Evolutionary conservation across 2,113 vertebrate genomes (phyloP).

Genomic region (Anoplopoma fimbria): DNA sequence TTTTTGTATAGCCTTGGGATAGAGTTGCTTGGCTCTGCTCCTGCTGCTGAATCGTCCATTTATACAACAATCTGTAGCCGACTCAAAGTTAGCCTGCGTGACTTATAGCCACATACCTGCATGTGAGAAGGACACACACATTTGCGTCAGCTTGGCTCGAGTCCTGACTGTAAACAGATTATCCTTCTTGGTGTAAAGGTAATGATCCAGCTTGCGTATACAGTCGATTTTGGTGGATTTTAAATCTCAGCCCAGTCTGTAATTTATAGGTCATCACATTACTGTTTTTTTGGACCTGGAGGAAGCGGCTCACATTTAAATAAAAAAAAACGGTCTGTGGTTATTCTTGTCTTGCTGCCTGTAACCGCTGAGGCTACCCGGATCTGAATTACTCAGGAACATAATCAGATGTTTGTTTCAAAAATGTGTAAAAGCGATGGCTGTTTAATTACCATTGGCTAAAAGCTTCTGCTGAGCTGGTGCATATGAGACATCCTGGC

Average conservation of each 20-base stretch:
- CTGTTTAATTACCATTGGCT: constrained; percentile 68
- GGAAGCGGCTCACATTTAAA: constrained; percentile 51
- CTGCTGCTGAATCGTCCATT: constrained; percentile 48
- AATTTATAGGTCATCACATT: constrained; percentile 46
- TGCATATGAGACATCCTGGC: constrained; percentile 36
- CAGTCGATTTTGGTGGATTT: constrained; percentile 31
- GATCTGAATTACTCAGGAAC: constrained; percentile 60
- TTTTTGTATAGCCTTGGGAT: constrained; percentile 53
- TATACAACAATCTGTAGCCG: constrained; percentile 39
- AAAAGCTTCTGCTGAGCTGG: constrained; percentile 54
- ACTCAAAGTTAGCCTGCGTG: constrained; percentile 28
- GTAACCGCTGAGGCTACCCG: constrained; percentile 57
- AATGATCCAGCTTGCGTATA: constrained; percentile 47
- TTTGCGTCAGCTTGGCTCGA: constrained; percentile 39
- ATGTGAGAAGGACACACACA: constrained; percentile 30
- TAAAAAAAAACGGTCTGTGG: constrained; percentile 54
- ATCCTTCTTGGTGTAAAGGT: constrained; percentile 31
- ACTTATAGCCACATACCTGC: constrained; percentile 62
- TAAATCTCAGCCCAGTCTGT: constrained; percentile 33
- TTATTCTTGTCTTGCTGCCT: constrained; percentile 64
- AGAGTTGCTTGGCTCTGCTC: constrained; percentile 50
- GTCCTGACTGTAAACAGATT: constrained; percentile 27
- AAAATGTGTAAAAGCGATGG: constrained; percentile 62
- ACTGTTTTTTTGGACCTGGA: constrained; percentile 34
- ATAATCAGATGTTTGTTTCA: constrained; percentile 62